phyloP scores from a whole-genome alignment of 1,140 invertebrate species.

The Drosophila athabasca region DNA sequence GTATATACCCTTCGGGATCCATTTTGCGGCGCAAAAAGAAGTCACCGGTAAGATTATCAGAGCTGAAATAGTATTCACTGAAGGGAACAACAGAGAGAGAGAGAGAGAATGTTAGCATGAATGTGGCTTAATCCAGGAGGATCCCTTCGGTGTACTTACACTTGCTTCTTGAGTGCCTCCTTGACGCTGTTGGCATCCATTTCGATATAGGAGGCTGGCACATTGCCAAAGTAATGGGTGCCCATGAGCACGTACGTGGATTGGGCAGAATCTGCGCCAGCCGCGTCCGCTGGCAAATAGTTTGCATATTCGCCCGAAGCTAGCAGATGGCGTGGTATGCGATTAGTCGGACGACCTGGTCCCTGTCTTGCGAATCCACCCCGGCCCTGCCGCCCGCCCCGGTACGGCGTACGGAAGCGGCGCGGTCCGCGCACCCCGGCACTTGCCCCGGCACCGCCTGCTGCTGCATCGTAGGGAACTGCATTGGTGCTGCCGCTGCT shows the following conservation, averaged over 20 bases:
- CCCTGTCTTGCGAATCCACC: conserved; percentile 82
- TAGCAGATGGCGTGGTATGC: conserved; percentile 83
- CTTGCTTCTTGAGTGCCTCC: conserved; percentile 92
- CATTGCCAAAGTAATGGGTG: conserved; percentile 84
- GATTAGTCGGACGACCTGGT: conserved; percentile 83
- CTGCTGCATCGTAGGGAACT: conserved; percentile 43
- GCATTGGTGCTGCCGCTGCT: conserved; percentile 73
- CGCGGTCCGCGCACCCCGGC: conserved; percentile 61
- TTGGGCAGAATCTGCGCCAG: conserved; percentile 74
- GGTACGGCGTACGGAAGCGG: conserved; percentile 79
- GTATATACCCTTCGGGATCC: conserved; percentile 96
- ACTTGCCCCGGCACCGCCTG: conserved; percentile 51
- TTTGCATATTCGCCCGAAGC: conserved; percentile 76
- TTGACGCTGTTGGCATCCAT: conserved; percentile 86
- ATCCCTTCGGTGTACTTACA: conserved; percentile 86
- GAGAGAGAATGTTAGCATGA: conserved; percentile 3
- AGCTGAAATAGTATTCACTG: conserved; percentile 99
- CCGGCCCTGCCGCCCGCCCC: conserved; percentile 74
- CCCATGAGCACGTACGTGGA: conserved; percentile 87
- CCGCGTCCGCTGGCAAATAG: conserved; percentile 75
- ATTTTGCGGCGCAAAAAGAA: conserved; percentile 98
- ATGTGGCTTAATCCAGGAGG: background rate
- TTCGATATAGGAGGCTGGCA: conserved; percentile 84
- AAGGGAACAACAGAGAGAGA: conserved; percentile 8
- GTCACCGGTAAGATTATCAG: conserved; percentile 97